Conservation (phyloP, 2,888 invertebrate genomes). For the Tricholauxania praeusta region DNA sequence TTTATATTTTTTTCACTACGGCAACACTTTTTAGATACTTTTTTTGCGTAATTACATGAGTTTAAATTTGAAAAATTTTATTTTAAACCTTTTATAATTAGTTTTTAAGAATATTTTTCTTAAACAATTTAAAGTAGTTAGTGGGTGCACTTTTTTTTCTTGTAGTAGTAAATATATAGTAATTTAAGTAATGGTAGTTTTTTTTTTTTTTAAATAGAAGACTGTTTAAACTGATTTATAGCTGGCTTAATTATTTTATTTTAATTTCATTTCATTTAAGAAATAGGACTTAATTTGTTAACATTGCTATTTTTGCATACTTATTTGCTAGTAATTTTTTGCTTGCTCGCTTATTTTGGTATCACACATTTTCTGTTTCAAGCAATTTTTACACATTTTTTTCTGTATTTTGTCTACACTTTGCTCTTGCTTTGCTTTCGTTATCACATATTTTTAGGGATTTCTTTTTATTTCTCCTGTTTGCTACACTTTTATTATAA, state of each 20-base stretch:
- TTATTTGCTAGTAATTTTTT: neutral
- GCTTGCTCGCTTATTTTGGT: neutral
- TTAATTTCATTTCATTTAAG: too few species aligned
- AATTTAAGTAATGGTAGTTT: neutral
- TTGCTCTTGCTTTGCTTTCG: neutral
- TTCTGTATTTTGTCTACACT: neutral
- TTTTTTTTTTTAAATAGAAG: neutral
- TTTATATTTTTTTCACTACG: too few species aligned
- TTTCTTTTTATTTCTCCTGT: conserved; percentile 1
- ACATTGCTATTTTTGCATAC: neutral
- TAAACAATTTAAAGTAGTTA: too few species aligned
- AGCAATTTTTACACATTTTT: too few species aligned
- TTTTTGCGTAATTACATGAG: neutral
- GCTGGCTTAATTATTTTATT: too few species aligned
- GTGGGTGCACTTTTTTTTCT: neutral
- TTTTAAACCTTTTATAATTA: too few species aligned
- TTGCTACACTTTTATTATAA: neutral
- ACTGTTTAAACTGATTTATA: neutral
- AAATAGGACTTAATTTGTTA: too few species aligned
- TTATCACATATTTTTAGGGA: conserved; percentile 13
- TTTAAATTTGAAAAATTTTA: neutral
- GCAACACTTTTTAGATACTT: neutral
- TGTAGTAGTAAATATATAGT: neutral
- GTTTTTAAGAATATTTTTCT: too few species aligned
- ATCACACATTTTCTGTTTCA: neutral